phyloP scores from a whole-genome alignment of 2,888 invertebrate species.

The Drosophila yooni region DNA sequence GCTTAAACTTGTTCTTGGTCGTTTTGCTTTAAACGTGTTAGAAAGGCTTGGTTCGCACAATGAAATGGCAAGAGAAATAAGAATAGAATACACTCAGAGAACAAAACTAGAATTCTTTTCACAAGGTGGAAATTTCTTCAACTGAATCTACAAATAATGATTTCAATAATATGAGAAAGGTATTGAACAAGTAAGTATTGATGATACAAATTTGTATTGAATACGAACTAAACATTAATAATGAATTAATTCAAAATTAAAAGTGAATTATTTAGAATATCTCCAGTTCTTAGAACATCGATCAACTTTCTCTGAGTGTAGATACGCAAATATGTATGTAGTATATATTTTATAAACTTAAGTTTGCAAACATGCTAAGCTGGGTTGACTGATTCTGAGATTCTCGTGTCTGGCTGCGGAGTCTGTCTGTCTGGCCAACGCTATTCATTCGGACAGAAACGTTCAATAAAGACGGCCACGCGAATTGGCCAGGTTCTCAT shows the following conservation, averaged over 20 bases:
- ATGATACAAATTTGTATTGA: neutral
- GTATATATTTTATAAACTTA: slow-evolving; percentile 30
- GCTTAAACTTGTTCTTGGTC: slow-evolving; percentile 76
- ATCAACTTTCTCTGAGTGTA: slow-evolving; percentile 23
- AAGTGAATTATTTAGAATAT: neutral
- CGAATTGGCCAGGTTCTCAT: slow-evolving; percentile 59
- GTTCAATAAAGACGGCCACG: slow-evolving; percentile 81
- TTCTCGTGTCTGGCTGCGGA: slow-evolving; percentile 47
- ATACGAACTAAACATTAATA: neutral
- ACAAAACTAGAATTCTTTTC: neutral
- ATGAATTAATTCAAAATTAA: neutral
- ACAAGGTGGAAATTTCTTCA: neutral
- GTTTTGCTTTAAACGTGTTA: slow-evolving; percentile 79
- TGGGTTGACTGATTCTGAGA: slow-evolving; percentile 35
- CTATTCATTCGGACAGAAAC: slow-evolving; percentile 78
- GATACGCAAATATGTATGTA: slow-evolving; percentile 16
- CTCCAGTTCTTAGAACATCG: neutral
- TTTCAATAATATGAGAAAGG: neutral
- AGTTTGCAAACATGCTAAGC: slow-evolving; percentile 47
- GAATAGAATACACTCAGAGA: slow-evolving; percentile 35
- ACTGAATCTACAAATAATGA: neutral
- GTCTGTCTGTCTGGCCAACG: slow-evolving; percentile 68
- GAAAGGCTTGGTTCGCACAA: slow-evolving; percentile 73
- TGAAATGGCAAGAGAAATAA: slow-evolving; percentile 74
- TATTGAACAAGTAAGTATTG: neutral